Evolutionary conservation across 2,888 invertebrate genomes (phyloP), one percentile per base, ranked within the genome.

Genomic region (Zeuzera pyrina): DNA sequence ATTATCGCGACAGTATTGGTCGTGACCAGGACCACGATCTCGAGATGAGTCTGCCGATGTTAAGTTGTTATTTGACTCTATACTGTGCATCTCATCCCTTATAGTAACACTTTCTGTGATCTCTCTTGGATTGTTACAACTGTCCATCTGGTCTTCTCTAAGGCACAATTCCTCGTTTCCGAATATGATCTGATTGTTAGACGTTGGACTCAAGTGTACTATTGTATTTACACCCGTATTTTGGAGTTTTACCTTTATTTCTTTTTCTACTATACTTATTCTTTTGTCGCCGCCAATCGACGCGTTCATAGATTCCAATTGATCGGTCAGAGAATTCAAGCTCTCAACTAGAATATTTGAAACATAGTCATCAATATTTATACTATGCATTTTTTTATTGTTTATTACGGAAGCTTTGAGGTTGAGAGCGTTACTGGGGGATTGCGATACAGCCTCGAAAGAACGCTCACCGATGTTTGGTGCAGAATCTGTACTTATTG

Each of bases 281-380:
- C 66, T 72, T 12, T 72, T 57, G 33, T 72, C 73, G 30, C 54
- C 58, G 2, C 69, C 71, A 24, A 72, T 68, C 2, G 73, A 64
- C 3, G 72, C 74, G 36, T 65, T 77, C 69, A 78, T 76, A 22
- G 56, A 65, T 41, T 84, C 81, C 5, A 84, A 53, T 42, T 77
- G 79, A 45, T 81, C 84, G 4, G 76, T 69, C 39, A 85, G 53
- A 2, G 84, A 79, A 47, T 83, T 73, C 7, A 85, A 60, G 41
- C 85, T 85, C 45, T 85, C 84, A 4, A 85, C 79, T 21, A 85
- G 52, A 45, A 85, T 76, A 44, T 76, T 76, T 2, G 85, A 84
- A 10, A 85, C 85, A 43, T 84, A 85, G 42, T 78, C 72, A 47
- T 85, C 85, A 12, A 85, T 66, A 43, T 81, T 69, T 22, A 73